Evolutionary conservation across 2,113 vertebrate genomes (phyloP).

Genomic region (Spea bombifrons): DNA sequence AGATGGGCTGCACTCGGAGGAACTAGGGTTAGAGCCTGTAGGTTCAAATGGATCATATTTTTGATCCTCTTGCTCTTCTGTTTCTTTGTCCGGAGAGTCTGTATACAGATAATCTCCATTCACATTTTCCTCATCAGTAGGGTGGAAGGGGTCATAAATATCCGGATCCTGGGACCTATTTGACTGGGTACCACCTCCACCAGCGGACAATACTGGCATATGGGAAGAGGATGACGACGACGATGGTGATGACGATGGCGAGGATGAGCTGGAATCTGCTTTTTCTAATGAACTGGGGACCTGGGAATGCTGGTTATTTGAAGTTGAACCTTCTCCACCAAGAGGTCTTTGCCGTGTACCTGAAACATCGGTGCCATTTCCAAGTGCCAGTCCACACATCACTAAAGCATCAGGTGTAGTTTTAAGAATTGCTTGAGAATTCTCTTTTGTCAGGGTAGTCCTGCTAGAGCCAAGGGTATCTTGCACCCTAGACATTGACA

Average conservation of each 20-base stretch:
- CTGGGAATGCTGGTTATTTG: constrained; percentile 47
- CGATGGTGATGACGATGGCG: constrained; percentile 34
- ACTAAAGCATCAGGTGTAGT: constrained; percentile 15
- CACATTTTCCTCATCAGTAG: constrained; percentile 71
- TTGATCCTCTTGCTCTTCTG: constrained; percentile 67
- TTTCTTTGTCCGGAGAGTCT: constrained; percentile 43
- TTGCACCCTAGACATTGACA: constrained; percentile 1
- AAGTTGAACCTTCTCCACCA: constrained; percentile 38
- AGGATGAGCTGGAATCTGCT: constrained; percentile 62
- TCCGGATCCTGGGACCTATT: constrained; percentile 58
- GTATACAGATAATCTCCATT: constrained; percentile 51
- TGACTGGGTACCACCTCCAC: constrained; percentile 48
- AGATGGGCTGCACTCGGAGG: constrained; percentile 60
- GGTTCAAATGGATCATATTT: constrained; percentile 93
- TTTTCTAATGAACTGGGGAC: constrained; percentile 49
- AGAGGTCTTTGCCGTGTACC: constrained; percentile 51
- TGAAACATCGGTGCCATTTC: constrained; percentile 62
- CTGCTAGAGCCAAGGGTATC: constrained; percentile 4
- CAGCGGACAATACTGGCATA: constrained; percentile 58
- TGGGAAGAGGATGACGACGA: constrained; percentile 66
- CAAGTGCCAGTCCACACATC: constrained; percentile 56
- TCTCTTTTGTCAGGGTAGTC: constrained; percentile 36
- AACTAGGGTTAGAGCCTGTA: constrained; percentile 78
- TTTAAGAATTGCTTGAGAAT: constrained; percentile 7
- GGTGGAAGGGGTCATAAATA: constrained; percentile 84